Evolutionary conservation across 2,797 vertebrate species (phyloP).

Genomic region (Percopsis omiscomaycus): DNA sequence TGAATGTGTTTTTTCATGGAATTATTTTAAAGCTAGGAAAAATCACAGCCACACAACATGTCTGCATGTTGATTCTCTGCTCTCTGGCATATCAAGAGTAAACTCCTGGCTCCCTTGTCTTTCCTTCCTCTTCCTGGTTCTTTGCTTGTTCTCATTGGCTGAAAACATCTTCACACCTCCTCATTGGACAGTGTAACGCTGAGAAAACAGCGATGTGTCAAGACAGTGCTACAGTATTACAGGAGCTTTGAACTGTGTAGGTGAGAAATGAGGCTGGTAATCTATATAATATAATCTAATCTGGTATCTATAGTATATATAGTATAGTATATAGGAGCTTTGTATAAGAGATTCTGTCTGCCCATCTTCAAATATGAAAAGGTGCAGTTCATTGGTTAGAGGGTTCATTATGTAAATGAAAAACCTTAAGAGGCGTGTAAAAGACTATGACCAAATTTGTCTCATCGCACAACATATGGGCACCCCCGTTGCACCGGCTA

Average conservation of each 20-base stretch:
- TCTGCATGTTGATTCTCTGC: slow-evolving; percentile 30
- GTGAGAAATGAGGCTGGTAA: slow-evolving; percentile 39
- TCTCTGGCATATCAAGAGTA: slow-evolving; percentile 65
- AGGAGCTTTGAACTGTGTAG: slow-evolving; percentile 47
- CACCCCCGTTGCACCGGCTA: slow-evolving; percentile 59
- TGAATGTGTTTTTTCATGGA: too few species aligned
- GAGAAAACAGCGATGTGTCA: slow-evolving; percentile 58
- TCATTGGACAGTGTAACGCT: slow-evolving; percentile 54
- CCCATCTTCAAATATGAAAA: slow-evolving; percentile 12
- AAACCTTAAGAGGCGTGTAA: slow-evolving; percentile 30
- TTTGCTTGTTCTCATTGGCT: slow-evolving; percentile 50
- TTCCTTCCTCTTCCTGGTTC: slow-evolving; percentile 67
- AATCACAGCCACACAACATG: too few species aligned
- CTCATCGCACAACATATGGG: slow-evolving; percentile 65
- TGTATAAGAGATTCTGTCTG: slow-evolving; percentile 35
- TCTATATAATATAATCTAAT: background rate
- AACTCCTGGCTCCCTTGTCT: slow-evolving; percentile 49
- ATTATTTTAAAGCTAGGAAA: too few species aligned
- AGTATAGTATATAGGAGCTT: slow-evolving; percentile 13
- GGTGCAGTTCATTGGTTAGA: slow-evolving; percentile 5
- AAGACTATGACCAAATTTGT: slow-evolving; percentile 51
- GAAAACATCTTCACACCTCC: slow-evolving; percentile 11
- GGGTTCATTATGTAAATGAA: slow-evolving; percentile 11
- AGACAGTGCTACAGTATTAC: slow-evolving; percentile 40
- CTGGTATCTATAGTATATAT: background rate